Evolutionary conservation across 2,888 invertebrate species (phyloP), one percentile per base, ranked within the genome.

Genomic region (Trissolcus brochymenae): DNA sequence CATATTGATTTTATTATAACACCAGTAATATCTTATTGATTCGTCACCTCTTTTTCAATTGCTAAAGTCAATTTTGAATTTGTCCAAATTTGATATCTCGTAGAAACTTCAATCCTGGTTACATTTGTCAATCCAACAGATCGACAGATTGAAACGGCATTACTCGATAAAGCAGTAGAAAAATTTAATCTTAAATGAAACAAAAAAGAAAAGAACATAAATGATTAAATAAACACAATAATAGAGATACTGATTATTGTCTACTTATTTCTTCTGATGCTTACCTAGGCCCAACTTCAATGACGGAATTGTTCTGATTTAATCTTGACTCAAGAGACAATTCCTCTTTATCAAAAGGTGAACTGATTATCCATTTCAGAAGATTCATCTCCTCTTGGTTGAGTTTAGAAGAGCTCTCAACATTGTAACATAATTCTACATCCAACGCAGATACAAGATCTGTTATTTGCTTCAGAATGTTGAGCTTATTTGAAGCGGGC

Each of bases 131-230:
- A 90, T 2, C 96, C 95, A 53, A 97, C 92, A 82, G 96, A 95
- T 80, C 94, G 93, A 87, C 97, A 98, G 82, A 98, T 98, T 62
- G 98, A 97, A 0, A 98, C 95, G 29, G 97, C 96, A 90, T 99
- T 99, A 81, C 97, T 98, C 0, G 98, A 98, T 88, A 96, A 96
- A 0, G 99, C 94, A 46, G 98, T 98, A 14, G 97, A 97, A 88
- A 98, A 98, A 90, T 97, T 97, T 82, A 97, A 94, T 82, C 97
- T 94, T 87, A 67, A 60, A 76, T 25, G 25, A 21, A 21, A 21
- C 4, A 25, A 25, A 4, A 4, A 19, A 19, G 19, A 11, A 50
- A 29, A 11, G 6, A 46, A 35, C 17, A 50, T 16, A 60, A 4
- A 25, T 2, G 1, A 19, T 19, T 25, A 25, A 35, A 50, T 60